phyloP scores from a whole-genome alignment of 2,888 invertebrate genomes.

The Labia minor region DNA sequence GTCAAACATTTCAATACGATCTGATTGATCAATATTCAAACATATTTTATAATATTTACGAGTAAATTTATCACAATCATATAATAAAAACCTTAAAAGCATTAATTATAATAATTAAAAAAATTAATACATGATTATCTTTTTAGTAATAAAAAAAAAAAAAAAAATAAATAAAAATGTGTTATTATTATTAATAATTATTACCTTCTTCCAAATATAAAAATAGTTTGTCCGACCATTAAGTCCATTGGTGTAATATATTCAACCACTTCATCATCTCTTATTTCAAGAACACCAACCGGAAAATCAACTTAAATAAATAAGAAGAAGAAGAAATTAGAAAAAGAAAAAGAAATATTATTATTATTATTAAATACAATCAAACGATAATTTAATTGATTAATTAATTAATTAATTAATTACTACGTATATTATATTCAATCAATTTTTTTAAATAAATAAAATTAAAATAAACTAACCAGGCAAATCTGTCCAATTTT shows the following conservation, averaged over 20 bases:
- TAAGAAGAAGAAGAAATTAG: background rate
- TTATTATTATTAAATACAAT: background rate
- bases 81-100: slow-evolving; percentile 49
- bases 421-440: slow-evolving; percentile 33
- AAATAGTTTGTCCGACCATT: slow-evolving; percentile 58
- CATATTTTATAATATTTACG: slow-evolving; percentile 54
- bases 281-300: slow-evolving; percentile 54
- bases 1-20: slow-evolving; percentile 31
- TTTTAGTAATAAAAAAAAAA: background rate
- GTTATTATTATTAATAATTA: too few species aligned
- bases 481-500: slow-evolving; percentile 55
- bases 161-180: too few species aligned
- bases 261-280: slow-evolving; percentile 59
- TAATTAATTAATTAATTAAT: slow-evolving; percentile 28
- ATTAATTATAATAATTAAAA: background rate
- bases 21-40: slow-evolving; percentile 38
- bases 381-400: too few species aligned
- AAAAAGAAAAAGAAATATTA: background rate
- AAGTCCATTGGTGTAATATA: slow-evolving; percentile 72
- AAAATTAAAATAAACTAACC: slow-evolving; percentile 31
- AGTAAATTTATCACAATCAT: slow-evolving; percentile 71
- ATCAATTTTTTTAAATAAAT: slow-evolving; percentile 13
- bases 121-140: background rate
- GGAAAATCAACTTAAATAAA: slow-evolving; percentile 46
- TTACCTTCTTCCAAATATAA: slow-evolving; percentile 50